These are phyloP conservation scores for Drosophila fuyamai DNA, from an alignment of 1,140 invertebrate genomes.

Conservation along the genomic window DNA sequence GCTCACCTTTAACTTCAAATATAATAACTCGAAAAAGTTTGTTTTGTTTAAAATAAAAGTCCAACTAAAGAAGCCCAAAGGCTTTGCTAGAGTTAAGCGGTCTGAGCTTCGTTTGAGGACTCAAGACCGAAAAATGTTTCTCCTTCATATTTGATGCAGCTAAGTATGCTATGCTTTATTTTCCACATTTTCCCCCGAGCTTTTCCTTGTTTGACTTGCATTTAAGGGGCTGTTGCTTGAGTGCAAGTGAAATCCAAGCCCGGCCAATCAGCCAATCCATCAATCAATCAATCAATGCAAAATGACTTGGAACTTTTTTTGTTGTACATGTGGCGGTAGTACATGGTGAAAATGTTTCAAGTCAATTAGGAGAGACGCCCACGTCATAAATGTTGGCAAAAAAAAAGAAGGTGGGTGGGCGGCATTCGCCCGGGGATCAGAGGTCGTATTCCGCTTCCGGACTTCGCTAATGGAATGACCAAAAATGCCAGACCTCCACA, in stretches of 20 bases:
- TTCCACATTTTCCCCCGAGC: conserved; percentile 5
- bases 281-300: conserved; percentile 48
- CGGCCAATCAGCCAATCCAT: conserved; percentile 32
- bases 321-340: background rate
- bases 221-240: conserved; percentile 32
- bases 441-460: conserved; percentile 35
- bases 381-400: conserved; percentile 27
- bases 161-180: conserved; percentile 61
- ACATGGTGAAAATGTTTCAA: conserved; percentile 38
- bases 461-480: conserved; percentile 36
- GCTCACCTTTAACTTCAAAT: no score
- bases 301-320: conserved; percentile 45
- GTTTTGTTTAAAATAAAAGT: conserved; percentile 6
- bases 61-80: conserved; percentile 5
- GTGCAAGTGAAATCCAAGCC: conserved; percentile 45
- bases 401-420: background rate
- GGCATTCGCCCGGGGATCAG: background rate
- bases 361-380: conserved; percentile 36
- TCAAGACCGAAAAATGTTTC: conserved; percentile 3
- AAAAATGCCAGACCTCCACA: conserved; percentile 8
- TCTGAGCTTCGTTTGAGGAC: conserved; percentile 3
- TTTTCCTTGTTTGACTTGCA: conserved; percentile 14
- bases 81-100: background rate
- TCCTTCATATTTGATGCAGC: conserved; percentile 47
- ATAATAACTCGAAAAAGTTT: background rate